Conservation (phyloP, 92 coral and sea anemone species). For the Umimayanthus chanpuru region DNA sequence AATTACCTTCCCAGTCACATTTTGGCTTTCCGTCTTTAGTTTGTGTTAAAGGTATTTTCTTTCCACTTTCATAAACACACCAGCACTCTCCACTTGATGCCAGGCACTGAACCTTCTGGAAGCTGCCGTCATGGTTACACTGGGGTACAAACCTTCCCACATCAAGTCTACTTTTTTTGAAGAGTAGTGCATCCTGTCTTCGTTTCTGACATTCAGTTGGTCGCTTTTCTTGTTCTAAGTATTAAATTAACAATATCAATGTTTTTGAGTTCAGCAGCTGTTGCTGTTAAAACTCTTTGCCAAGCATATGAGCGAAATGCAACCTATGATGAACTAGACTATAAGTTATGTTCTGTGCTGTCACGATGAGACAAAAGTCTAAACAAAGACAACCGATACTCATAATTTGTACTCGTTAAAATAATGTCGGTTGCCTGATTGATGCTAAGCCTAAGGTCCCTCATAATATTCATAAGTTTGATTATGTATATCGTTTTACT, state of each 20-base stretch:
- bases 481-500: neutral
- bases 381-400: too few species aligned
- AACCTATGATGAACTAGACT: too few species aligned
- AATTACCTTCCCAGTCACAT: conserved; percentile 44
- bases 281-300: too few species aligned
- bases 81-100: conserved; percentile 34
- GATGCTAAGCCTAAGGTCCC: too few species aligned
- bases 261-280: too few species aligned
- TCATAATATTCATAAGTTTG: neutral
- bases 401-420: neutral
- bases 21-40: conserved; percentile 37
- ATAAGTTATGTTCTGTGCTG: too few species aligned
- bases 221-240: conserved; percentile 36
- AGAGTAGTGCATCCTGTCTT: conserved; percentile 33
- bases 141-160: conserved; percentile 37
- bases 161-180: conserved; percentile 17
- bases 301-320: too few species aligned
- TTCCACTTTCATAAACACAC: conserved; percentile 44
- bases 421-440: neutral
- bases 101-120: conserved; percentile 27
- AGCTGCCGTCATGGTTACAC: conserved; percentile 37
- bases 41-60: conserved; percentile 38
- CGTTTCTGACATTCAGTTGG: conserved; percentile 34
- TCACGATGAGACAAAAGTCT: too few species aligned
- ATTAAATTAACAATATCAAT: neutral